Percentiles rank a stretch among this genome's conserved stretches.
phyloP scores from a whole-genome alignment of 1,140 invertebrate genomes.

The Macrostomum lignano region DNA sequence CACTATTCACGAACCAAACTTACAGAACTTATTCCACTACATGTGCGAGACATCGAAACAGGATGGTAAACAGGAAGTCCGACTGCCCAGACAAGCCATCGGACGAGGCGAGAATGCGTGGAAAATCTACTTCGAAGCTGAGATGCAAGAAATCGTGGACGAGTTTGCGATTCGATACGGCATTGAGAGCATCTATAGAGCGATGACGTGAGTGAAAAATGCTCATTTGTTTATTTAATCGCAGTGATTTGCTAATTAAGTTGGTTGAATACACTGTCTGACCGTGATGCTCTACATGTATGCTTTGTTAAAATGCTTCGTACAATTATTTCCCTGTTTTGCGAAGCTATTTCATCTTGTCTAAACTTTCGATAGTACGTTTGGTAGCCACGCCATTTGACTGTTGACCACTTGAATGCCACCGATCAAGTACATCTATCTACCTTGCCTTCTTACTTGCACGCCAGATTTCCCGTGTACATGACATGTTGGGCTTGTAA shows the following conservation, averaged over 20 bases:
- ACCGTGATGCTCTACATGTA: slow-evolving; percentile 29
- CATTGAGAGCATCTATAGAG: slow-evolving; percentile 96
- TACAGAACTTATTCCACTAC: slow-evolving; percentile 68
- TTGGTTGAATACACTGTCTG: slow-evolving; percentile 17
- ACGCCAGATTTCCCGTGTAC: too few relatives aligned
- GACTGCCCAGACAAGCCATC: slow-evolving; percentile 54
- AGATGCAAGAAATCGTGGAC: slow-evolving; percentile 79
- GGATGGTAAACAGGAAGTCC: slow-evolving; percentile 47
- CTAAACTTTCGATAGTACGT: too few relatives aligned
- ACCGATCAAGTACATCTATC: too few relatives aligned
- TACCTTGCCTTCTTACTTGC: too few relatives aligned
- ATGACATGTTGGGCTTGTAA: too few relatives aligned
- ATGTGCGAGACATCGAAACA: slow-evolving; percentile 40
- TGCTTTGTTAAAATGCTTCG: too few relatives aligned
- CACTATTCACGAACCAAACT: not conserved
- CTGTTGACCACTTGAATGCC: too few relatives aligned
- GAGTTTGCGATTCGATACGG: slow-evolving; percentile 99
- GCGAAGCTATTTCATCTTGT: not conserved
- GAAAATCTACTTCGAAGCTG: slow-evolving; percentile 95
- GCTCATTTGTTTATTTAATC: slow-evolving; percentile 31
- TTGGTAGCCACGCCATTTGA: too few relatives aligned
- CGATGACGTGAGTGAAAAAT: slow-evolving; percentile 57
- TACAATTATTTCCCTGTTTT: not conserved
- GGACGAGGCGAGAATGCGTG: slow-evolving; percentile 90
- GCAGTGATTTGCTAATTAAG: slow-evolving; percentile 48